These are phyloP conservation scores for Platycercus adscitus DNA, from an alignment of 2,113 vertebrate genomes.

Conservation along the genomic window DNA sequence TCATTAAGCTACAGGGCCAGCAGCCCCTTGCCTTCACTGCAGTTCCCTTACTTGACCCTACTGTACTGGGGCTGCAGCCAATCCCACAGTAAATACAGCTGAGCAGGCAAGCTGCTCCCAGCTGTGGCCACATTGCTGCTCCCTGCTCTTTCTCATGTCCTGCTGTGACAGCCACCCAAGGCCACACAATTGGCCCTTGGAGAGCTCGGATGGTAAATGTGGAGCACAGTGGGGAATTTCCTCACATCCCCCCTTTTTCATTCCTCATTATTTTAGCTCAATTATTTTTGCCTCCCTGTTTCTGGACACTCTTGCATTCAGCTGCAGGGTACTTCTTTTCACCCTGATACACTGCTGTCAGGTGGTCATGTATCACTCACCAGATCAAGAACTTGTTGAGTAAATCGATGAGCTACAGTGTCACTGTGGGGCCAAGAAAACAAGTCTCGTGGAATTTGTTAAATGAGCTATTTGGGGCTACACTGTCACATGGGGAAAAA, in stretches of 20 bases:
- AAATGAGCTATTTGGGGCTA: neutral
- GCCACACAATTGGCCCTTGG: neutral
- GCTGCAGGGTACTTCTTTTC: neutral
- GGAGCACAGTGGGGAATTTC: neutral
- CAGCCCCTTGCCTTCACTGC: neutral
- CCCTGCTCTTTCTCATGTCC: neutral
- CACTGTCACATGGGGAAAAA: neutral
- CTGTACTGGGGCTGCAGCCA: neutral
- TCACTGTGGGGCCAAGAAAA: neutral
- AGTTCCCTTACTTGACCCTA: neutral
- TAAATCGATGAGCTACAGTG: neutral
- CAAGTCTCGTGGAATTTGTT: neutral
- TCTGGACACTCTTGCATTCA: neutral
- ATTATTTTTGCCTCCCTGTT: neutral
- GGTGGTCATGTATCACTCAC: neutral
- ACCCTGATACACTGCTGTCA: neutral
- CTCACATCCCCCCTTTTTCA: neutral
- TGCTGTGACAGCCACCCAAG: neutral
- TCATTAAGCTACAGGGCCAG: neutral
- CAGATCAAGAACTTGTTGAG: neutral
- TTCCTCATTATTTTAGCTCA: neutral
- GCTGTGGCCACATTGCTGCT: neutral
- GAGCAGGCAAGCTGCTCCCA: accelerated
- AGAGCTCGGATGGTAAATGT: neutral
- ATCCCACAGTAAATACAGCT: neutral